These are phyloP conservation scores for Greenwoodochromis staneri DNA, from an alignment of 2,113 vertebrate genomes.

Conservation along the genomic window DNA sequence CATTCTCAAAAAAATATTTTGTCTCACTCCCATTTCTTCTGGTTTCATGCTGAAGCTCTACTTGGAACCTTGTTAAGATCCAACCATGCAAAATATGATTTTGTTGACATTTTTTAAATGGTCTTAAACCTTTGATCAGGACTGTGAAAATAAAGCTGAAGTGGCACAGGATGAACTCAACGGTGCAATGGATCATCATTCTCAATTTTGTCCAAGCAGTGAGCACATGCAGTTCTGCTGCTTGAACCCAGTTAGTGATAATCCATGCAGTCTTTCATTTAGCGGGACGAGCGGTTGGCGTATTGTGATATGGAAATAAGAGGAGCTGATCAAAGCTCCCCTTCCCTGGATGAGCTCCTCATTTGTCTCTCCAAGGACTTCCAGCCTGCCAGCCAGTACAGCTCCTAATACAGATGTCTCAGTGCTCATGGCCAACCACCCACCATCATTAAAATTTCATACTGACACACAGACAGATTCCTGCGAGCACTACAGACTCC, in stretches of 20 bases:
- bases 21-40: neutral
- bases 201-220: neutral
- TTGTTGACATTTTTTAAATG: neutral
- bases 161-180: neutral
- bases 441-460: conserved; percentile 61
- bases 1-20: neutral
- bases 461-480: conserved; percentile 27
- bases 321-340: conserved; percentile 64
- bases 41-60: neutral
- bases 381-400: conserved; percentile 38
- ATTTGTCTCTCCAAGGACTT: conserved; percentile 57
- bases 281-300: conserved; percentile 23
- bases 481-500: conserved; percentile 13
- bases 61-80: neutral
- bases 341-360: conserved; percentile 56
- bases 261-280: conserved; percentile 58
- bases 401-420: conserved; percentile 55
- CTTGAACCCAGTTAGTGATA: conserved; percentile 39
- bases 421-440: conserved; percentile 36
- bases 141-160: neutral
- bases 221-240: neutral
- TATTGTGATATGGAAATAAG: conserved; percentile 63
- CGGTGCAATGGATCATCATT: neutral
- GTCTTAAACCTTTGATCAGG: neutral
- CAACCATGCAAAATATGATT: neutral